Conservation (phyloP, 2,888 invertebrate species). For the Acronicta leporina region DNA sequence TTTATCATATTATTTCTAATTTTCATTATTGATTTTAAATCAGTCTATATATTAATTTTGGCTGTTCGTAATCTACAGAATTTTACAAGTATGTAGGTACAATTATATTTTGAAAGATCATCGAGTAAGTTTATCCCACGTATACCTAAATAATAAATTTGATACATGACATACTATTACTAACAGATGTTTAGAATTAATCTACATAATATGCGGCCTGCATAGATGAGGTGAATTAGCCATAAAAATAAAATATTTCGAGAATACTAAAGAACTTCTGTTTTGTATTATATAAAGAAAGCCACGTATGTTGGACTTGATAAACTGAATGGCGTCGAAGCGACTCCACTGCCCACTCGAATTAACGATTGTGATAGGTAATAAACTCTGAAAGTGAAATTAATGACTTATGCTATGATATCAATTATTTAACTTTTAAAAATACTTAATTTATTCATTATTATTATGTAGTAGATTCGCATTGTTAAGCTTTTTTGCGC, state of each 20-base stretch:
- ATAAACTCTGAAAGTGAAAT: conserved; percentile 52
- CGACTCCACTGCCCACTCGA: conserved; percentile 53
- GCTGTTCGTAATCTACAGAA: no score
- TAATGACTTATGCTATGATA: conserved; percentile 34
- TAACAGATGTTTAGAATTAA: no score
- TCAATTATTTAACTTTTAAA: conserved; percentile 19
- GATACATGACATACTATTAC: no score
- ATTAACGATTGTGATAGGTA: conserved; percentile 37
- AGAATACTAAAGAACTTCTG: conserved; percentile 48
- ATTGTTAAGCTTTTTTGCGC: not conserved
- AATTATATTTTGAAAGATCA: no score
- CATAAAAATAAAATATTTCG: conserved; percentile 29
- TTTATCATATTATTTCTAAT: no score
- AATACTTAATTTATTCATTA: not conserved
- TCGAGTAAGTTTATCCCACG: no score
- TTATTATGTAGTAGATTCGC: not conserved
- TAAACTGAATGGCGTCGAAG: conserved; percentile 59
- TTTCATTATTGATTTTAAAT: conserved; percentile 20
- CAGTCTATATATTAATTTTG: conserved; percentile 12
- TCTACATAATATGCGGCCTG: no score
- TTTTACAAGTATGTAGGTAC: no score
- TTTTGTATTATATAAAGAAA: conserved; percentile 26
- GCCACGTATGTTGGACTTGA: conserved; percentile 35
- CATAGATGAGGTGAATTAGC: no score
- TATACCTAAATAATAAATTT: no score